Conservation (phyloP, 2,888 invertebrate species). For the Girardia tigrina region DNA sequence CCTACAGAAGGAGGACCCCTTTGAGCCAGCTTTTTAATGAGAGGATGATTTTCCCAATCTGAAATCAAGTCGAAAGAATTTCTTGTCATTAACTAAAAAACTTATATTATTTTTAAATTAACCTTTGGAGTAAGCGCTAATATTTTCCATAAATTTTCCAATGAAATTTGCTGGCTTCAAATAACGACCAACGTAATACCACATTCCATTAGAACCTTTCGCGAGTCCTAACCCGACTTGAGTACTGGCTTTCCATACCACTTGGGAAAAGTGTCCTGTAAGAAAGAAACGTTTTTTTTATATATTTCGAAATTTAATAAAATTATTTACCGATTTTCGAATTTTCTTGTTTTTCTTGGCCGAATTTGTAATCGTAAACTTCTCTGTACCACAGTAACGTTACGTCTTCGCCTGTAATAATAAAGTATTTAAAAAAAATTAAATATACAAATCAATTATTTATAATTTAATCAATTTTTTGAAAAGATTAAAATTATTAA, state of each 20-base stretch:
- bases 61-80: too few relatives aligned
- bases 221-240: constrained; percentile 16
- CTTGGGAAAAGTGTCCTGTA: constrained; percentile 25
- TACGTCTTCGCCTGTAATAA: constrained; percentile 21
- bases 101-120: background rate
- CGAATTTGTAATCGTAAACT: constrained; percentile 27
- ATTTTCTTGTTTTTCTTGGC: constrained; percentile 5
- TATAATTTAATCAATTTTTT: background rate
- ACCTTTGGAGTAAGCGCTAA: background rate
- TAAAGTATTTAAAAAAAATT: background rate
- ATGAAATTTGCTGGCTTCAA: background rate
- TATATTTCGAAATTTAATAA: background rate
- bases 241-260: constrained; percentile 23
- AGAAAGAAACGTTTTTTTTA: background rate
- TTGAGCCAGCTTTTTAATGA: background rate
- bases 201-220: background rate
- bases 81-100: background rate
- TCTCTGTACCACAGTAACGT: constrained; percentile 21
- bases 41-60: background rate
- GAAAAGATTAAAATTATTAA: background rate
- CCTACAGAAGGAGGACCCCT: background rate
- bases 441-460: background rate
- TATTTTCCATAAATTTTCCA: constrained; percentile 3
- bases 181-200: constrained; percentile 17
- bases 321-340: background rate